A percentile compares a stretch with the other conserved stretches of the same genome.
Conservation (phyloP, 1,140 invertebrate species). For the Arion vulgaris region DNA sequence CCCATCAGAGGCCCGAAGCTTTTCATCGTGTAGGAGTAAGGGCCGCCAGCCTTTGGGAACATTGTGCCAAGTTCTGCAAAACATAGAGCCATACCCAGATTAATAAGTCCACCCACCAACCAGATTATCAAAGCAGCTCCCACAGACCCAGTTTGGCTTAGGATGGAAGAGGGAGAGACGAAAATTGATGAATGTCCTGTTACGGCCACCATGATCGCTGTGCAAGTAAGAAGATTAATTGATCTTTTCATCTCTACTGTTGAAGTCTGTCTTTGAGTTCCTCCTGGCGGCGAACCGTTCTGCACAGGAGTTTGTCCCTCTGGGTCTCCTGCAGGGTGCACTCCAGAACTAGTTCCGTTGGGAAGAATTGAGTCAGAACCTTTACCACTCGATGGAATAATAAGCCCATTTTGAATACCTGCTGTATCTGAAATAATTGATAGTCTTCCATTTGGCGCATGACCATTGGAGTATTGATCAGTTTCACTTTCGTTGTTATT, state of each 20-base stretch:
- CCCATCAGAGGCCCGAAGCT: conserved; percentile 90
- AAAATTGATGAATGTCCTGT: conserved; percentile 66
- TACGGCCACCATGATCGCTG: conserved; percentile 63
- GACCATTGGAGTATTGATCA: not conserved
- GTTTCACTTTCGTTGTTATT: not conserved
- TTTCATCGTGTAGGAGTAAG: conserved; percentile 95
- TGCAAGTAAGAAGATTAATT: conserved; percentile 56
- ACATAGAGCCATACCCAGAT: conserved; percentile 90
- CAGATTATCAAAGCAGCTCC: conserved; percentile 86
- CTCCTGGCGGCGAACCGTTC: not conserved
- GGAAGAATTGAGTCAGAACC: not conserved
- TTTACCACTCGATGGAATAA: not conserved
- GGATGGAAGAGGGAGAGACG: conserved; percentile 59
- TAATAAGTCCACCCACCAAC: conserved; percentile 84
- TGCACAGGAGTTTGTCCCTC: not conserved
- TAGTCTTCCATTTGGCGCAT: not conserved
- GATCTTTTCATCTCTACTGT: conserved; percentile 58
- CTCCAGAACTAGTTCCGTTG: not conserved
- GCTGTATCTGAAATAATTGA: conserved; percentile 18
- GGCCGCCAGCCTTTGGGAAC: conserved; percentile 94
- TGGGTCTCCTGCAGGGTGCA: not conserved
- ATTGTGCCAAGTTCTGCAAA: conserved; percentile 96
- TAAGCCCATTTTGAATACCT: not conserved
- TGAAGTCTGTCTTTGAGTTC: not conserved
- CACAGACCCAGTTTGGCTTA: conserved; percentile 55